Base-by-base conservation (phyloP, 2,113 vertebrate species). In the Lepidothrix coronata region DNA sequence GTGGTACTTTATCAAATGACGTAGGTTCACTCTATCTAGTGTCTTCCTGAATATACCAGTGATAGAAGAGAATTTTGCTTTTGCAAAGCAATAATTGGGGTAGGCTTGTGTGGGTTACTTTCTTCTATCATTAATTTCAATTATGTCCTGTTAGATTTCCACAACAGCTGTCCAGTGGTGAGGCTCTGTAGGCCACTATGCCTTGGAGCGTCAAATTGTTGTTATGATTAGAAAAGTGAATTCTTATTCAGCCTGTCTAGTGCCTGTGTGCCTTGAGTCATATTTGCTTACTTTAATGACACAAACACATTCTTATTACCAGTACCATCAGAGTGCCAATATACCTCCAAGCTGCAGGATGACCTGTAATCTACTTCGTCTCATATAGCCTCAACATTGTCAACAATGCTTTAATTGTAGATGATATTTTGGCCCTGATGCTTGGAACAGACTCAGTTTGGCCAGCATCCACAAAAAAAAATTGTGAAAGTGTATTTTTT, bases 221-320 rank as follows among this genome's bases (percentile, higher is more conserved):
- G 24, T 52, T 93, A 12, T 46, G 39, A 67, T 96, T 83, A 33
- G 72, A 96, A 92, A 93, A 88, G 68, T 27, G 59, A 81, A 48
- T 88, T 88, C 65, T 88, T 81, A 61, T 27, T 74, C 58, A 85
- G 39, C 39, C 48, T 76, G 55, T 94, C 58, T 88, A 7, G 48
- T 73, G 44, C 74, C 75, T 80, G 43, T 75, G 74, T 94, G 39
- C 85, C 85, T 90, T 91, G 82, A 90, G 82, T 89, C 79, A 65
- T 49, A 61, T 84, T 93, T 96, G 41, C 83, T 92, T 96, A 68
- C 52, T 93, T 86, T 78, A 78, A 27, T 84, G 91, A 65, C 88
- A 95, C 31, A 86, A 91, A 91, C 51, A 52, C 44, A n/a, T 74
- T 96, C 84, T 92, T 86, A 81, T 94, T 93, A 44, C 48, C 30